Base-by-base conservation (phyloP, 1,140 invertebrate species). In the Diabrotica undecimpunctata region DNA sequence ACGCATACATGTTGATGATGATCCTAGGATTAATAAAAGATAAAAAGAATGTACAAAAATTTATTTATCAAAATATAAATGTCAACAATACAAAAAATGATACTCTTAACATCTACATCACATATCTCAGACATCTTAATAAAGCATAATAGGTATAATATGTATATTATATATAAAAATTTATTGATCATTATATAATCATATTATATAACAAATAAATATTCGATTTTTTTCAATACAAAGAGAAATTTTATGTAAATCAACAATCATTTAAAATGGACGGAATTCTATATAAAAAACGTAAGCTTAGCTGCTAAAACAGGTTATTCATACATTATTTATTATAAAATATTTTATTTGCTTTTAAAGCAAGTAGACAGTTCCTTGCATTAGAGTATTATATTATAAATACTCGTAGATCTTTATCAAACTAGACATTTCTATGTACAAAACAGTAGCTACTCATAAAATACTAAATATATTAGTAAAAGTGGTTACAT, bases 51-150 rank as follows among this genome's bases (percentile, higher is more conserved):
- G n/a, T 46, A 46, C 41, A 46, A 46, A 46, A 25, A 25, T 46
- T 46, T 46, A 46, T 46, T 46, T 46, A 46, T 46, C 41, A 60
- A 50, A 41, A 60, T 60, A 60, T 35, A 60, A 50, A 46, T 50
- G 58, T 60, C 58, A 60, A 60, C 58, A 60, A 60, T 60, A 50
- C 38, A 60, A 50, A 50, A 13, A 60, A 39, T 58, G 50, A 13
- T 60, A 46, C 41, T 10, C 41, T 13, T 60, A 41, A 60, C 58
- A 60, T 41, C 58, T 60, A 60, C 38, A 60, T 60, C 58, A 60
- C 58, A 60, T 60, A 60, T 46, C 39, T 60, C 58, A 60, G 58
- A 60, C 58, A 60, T 46, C 13, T 9, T 54, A 46, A 46, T 46
- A 46, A n/a, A 50, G 38, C 38, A 60, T 60, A 38, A 35, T 10